Conservation (phyloP, 2,888 invertebrate species). For the Athalia circularis region DNA sequence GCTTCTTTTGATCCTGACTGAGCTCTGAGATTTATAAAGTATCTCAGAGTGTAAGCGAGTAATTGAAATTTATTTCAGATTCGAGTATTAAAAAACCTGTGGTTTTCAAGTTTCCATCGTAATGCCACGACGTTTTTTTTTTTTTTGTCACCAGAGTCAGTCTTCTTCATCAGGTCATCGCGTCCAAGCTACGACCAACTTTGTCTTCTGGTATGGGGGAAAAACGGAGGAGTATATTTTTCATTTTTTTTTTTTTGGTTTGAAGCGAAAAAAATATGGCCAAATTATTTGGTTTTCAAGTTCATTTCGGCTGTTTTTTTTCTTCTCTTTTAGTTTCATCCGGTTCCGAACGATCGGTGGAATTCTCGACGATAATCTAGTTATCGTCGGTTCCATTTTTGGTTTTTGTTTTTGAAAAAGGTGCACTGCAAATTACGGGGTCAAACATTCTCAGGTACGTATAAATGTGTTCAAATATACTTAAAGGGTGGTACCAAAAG, state of each 20-base stretch:
- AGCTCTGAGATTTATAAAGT: neutral
- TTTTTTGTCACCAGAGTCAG: neutral
- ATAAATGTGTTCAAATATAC: neutral
- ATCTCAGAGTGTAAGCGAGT: neutral
- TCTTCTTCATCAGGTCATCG: neutral
- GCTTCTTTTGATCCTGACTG: conserved; percentile 57
- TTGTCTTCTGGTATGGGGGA: neutral
- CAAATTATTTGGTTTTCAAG: conserved; percentile 26
- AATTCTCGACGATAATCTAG: too few species aligned
- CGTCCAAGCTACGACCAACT: neutral
- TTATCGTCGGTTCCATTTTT: neutral
- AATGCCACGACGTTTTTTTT: neutral
- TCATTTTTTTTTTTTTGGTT: neutral
- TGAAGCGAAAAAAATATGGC: neutral
- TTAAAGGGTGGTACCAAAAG: neutral
- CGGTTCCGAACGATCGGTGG: neutral
- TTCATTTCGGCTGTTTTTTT: neutral
- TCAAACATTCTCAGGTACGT: conserved; percentile 7
- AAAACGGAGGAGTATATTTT: neutral
- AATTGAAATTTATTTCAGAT: neutral
- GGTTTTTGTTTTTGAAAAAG: neutral
- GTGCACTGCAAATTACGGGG: conserved; percentile 16
- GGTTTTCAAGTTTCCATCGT: neutral
- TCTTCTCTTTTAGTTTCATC: neutral
- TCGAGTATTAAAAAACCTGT: neutral